Evolutionary conservation across 2,113 vertebrate species (phyloP), one percentile per base, ranked within the genome.

Genomic region (Sylvietta virens): DNA sequence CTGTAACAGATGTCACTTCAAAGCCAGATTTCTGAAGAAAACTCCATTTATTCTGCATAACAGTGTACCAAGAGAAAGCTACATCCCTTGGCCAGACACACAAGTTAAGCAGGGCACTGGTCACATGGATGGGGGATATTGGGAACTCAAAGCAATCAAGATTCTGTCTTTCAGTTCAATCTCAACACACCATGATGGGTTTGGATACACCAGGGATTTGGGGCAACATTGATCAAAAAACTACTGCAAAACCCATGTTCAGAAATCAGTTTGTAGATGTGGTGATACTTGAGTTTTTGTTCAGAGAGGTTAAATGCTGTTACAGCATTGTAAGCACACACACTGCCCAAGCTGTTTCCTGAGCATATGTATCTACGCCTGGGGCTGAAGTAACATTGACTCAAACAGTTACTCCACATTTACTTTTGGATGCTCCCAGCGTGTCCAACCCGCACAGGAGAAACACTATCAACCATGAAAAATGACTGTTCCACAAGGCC

Each of bases 251-350:
- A 93, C 23, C 3, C 0, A 7, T 6, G 5, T 50, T 80, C 44
- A 67, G 54, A 67, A 77, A 72, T 0, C 27, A 39, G 26, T 56
- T 16, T 39, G 31, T 1, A 71, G n/a, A 30, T 33, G n/a, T 6
- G 45, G 53, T 0, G 0, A 8, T 13, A 54, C 14, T 1, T 31
- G 27, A 51, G n/a, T 2, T 65, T 45, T 53, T 54, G n/a, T 45
- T 42, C 27, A 37, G 12, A 58, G 39, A 53, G 60, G 13, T 0
- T 42, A 48, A 92, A 60, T 12, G 15, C 20, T 81, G 51, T 56
- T 33, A 51, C 1, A 58, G 5, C 28, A 51, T 27, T 73, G 9
- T 22, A 88, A 45, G 48, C 31, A 50, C 19, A 40, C 11, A 39
- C 2, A 0, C 17, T 81, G 33, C 27, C 35, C 4, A 54, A 28